Base-by-base conservation (phyloP, 2,113 vertebrate genomes). In the Gadus chalcogrammus region DNA sequence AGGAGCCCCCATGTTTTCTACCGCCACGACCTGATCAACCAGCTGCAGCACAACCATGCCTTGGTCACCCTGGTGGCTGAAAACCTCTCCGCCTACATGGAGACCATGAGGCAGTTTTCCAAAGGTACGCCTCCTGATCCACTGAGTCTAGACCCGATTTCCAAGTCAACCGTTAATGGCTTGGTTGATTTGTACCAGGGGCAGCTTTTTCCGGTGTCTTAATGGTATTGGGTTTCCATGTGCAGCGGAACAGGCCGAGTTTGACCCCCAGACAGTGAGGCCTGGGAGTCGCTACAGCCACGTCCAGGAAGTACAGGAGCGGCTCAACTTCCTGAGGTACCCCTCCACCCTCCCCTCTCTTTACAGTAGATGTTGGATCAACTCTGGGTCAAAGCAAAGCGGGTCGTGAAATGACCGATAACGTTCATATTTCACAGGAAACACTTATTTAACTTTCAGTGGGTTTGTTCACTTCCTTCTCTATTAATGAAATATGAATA, bases 1-100 rank as follows among this genome's bases (percentile, higher is more conserved):
- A 89, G 97, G 88, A 98, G 96, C 87, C 96, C 97, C 35, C 97
- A 99, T 65, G 96, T 98, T 61, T 99, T 99, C 91, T 99, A 99
- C 84, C 96, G 97, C 52, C 97, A 99, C 84, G 97, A 99, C 79
- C 94, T 99, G 92, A 99, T 99, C 85, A 99, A 99, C 93, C 97
- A 99, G 85, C 93, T 99, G 77, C 97, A 99, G 92, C 96, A 98
- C 91, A 99, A 98, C 93, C 97, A 99, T 66, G 95, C 97, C 69
- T 92, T 99, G 67, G 97, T 99, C 86, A 99, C 97, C 20, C 70
- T 99, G 85, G 97, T 99, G 80, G 97, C 97, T 75, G 97, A 99
- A 92, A 99, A 99, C 85, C 95, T 99, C 74, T 98, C 97, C 6
- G 94, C 97, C 64, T 99, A 99, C 77, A 99, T 99, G 97, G 97